Base-by-base conservation (phyloP, 2,888 invertebrate genomes). In the Tineola bisselliella region DNA sequence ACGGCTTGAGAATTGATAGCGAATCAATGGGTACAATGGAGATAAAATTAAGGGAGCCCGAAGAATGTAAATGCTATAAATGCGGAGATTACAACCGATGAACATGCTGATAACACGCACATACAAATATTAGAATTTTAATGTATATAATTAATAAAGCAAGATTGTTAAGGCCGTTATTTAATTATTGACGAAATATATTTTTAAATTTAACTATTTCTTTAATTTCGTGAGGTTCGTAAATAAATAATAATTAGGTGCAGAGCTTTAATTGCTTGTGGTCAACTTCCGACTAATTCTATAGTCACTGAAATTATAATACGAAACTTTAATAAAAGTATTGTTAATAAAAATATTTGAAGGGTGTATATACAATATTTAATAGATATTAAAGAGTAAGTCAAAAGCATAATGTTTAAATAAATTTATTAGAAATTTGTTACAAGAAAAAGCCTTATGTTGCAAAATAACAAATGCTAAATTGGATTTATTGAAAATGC, bases 11-110 rank as follows among this genome's bases (percentile, higher is more conserved):
- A 65, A 80, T 97, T 60, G 91, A 89, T 61, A 89, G 90, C 10
- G 91, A 91, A 67, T 92, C 91, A 33, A 83, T 88, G 67, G 91
- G 92, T 44, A 87, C 90, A 11, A 93, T 96, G 93, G 93, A 94
- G 70, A 90, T 96, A 48, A 92, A 93, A 68, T 86, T 97, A 62
- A 89, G 93, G 63, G 96, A 96, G 77, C 97, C 96, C 0, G 92
- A 93, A 33, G 94, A 96, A 69, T 97, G 96, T 83, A 93, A 93
- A 81, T 97, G 96, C 76, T 94, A 91, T 79, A 95, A 95, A 79
- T 96, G 96, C 75, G 95, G 95, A 63, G 94, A 95, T 72, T 93
- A 91, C 72, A 93, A 92, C 62, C 91, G 93, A 84, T 92, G 90
- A 87, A 48, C n/a, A 48, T 48, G 10, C 6, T 48, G 15, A 15